phyloP scores from a whole-genome alignment of 2,888 invertebrate genomes.

The Gymnocheta viridis region DNA sequence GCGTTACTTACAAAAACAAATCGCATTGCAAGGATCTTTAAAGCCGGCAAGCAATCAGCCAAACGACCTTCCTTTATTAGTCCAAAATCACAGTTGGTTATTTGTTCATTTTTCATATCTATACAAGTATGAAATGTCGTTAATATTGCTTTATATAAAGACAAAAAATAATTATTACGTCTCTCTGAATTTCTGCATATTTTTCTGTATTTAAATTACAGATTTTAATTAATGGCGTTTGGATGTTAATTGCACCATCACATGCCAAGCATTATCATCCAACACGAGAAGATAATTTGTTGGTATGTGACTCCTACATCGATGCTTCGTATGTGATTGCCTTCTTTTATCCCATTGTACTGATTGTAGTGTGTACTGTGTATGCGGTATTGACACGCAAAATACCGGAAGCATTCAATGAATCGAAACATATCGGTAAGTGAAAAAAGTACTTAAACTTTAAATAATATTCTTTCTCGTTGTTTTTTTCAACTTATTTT shows the following conservation, averaged over 20 bases:
- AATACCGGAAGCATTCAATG: slow-evolving; percentile 99
- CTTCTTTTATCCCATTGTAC: slow-evolving; percentile 95
- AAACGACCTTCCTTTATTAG: slow-evolving; percentile 97
- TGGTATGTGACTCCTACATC: slow-evolving; percentile 95
- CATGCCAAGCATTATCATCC: slow-evolving; percentile 95
- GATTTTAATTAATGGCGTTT: slow-evolving; percentile 94
- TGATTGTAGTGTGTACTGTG: slow-evolving; percentile 95
- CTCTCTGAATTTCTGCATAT: not conserved
- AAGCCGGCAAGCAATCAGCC: slow-evolving; percentile 97
- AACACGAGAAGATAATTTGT: slow-evolving; percentile 94
- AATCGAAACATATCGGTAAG: slow-evolving; percentile 97
- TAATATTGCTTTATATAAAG: not conserved
- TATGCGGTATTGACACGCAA: slow-evolving; percentile 98
- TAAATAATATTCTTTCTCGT: not conserved
- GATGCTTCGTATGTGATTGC: slow-evolving; percentile 97
- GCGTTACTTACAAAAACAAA: slow-evolving; percentile 98
- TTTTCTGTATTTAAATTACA: slow-evolving; percentile 77
- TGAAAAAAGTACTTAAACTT: slow-evolving; percentile 55
- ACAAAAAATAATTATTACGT: not conserved
- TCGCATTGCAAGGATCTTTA: slow-evolving; percentile 97
- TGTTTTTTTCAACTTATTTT: not conserved
- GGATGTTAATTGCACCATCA: slow-evolving; percentile 96
- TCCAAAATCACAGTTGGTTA: slow-evolving; percentile 93
- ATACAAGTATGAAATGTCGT: slow-evolving; percentile 87
- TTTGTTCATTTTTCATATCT: slow-evolving; percentile 93